Evolutionary conservation across 1,140 invertebrate species (phyloP), one percentile per base, ranked within the genome.

Genomic region (Sipha flava): DNA sequence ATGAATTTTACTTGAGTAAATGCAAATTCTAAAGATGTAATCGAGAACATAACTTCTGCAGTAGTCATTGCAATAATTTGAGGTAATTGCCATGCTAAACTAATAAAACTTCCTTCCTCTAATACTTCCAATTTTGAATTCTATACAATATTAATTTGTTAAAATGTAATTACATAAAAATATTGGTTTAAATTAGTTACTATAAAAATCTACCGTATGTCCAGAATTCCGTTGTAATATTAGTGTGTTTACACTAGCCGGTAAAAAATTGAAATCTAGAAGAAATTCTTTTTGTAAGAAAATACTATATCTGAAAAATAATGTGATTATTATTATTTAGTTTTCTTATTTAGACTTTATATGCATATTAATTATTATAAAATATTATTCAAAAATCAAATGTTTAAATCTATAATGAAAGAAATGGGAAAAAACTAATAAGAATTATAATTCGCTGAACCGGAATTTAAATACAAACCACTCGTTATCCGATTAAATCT

Each of bases 1-100:
- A 66, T n/a, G 1, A 18, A 70, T 14, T 7, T 54, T 54, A 90
- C 89, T 87, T 92, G 89, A 45, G 89, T 88, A 84, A 91, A 92
- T 10, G 90, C 89, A 84, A 92, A 92, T 77, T 90, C 87, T 1
- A 91, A 85, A 21, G 90, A 90, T 34, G 90, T 91, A 49, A 92
- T 87, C 4, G 90, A 83, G 83, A 92, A 91, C 85, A 92, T 87
- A 59, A 92, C 86, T 84, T 92, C 91, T 7, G 85, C 90, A 0
- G 87, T 82, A 1, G 90, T 91, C 40, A 92, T 88, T 4, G 91
- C 81, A 26, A 90, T 81, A 83, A 91, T 90, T 83, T 91, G 90
- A 14, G 91, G 90, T 26, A 91, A 83, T 82, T 91, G 87, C 87
- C 87, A 90, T 0, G 89, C 82, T 83, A 91, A 89, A 64, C 87